Base-by-base conservation (phyloP, 2,888 invertebrate genomes). In the Masnerella sp. region DNA sequence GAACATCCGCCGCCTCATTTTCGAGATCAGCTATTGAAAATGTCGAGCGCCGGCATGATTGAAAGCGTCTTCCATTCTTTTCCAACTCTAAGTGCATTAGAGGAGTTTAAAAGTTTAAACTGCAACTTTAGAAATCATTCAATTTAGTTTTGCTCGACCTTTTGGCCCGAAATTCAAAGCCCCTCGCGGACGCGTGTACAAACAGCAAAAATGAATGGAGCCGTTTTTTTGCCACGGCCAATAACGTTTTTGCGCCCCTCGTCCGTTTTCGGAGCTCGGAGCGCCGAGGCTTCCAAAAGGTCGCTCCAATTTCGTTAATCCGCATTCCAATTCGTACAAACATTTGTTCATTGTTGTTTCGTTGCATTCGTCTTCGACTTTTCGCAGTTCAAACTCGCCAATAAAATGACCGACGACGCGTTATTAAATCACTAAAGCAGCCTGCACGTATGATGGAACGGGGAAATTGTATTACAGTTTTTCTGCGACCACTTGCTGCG, bases 11-110 rank as follows among this genome's bases (percentile, higher is more conserved):
- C 30, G 38, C 38, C 18, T 32, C 28, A 58, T 58, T 58, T 58
- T 49, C 43, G 22, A 20, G 30, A 40, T 49, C 61, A 34, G n/a
- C 34, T 45, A 52, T 59, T 68, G 51, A 56, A 58, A 58, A 34
- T 25, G 40, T 42, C 34, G 42, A 34, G 25, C n/a, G 32, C 32
- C 7, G 14, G 30, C 40, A 67, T 56, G 45, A 45, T 49, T 38
- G 56, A 56, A 64, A 64, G 30, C 45, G 45, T 54, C n/a, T n/a
- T 64, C 20, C 38, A 38, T 54, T 64, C 64, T 45, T 62, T 42
- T 54, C 36, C 28, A 45, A 54, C 36, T 64, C 20, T 64, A 54
- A 64, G 65, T 56, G 65, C 54, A 56, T 65, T 49, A 40, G 22
- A 20, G 22, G 22, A 49, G 47, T 65, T 47, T 40, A 34, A 42